Conservation (phyloP, 2,888 invertebrate genomes). For the Netelia virgata region DNA sequence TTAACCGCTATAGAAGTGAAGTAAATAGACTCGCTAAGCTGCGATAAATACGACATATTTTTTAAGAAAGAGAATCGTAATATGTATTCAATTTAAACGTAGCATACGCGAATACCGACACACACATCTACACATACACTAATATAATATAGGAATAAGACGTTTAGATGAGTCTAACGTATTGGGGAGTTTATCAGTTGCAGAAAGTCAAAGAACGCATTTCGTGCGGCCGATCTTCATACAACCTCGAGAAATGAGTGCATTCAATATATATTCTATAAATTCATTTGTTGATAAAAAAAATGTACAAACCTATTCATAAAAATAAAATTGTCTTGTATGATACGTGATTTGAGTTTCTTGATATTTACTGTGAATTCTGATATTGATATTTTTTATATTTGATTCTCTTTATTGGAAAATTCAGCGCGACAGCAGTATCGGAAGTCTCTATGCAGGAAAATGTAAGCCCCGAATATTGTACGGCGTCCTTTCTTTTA, state of each 20-base stretch:
- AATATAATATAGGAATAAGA: slow-evolving; percentile 35
- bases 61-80: slow-evolving; percentile 73
- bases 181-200: slow-evolving; percentile 58
- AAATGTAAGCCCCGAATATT: too few relatives aligned
- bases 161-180: slow-evolving; percentile 53
- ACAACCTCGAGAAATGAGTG: slow-evolving; percentile 67
- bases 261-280: slow-evolving; percentile 71
- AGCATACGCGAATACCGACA: slow-evolving; percentile 67
- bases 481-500: too few relatives aligned
- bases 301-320: slow-evolving; percentile 80
- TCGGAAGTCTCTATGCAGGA: background rate
- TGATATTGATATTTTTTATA: background rate
- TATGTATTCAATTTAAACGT: slow-evolving; percentile 74
- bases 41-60: slow-evolving; percentile 72
- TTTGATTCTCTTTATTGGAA: background rate
- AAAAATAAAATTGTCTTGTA: slow-evolving; percentile 75
- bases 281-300: slow-evolving; percentile 77
- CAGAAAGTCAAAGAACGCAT: slow-evolving; percentile 52
- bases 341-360: slow-evolving; percentile 38
- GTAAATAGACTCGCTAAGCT: slow-evolving; percentile 55
- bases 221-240: slow-evolving; percentile 36
- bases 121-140: slow-evolving; percentile 12
- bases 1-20: slow-evolving; percentile 24
- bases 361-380: background rate
- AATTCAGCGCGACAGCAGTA: background rate